phyloP scores from a whole-genome alignment of 2,797 vertebrate species.

The Sebastes steindachneri region DNA sequence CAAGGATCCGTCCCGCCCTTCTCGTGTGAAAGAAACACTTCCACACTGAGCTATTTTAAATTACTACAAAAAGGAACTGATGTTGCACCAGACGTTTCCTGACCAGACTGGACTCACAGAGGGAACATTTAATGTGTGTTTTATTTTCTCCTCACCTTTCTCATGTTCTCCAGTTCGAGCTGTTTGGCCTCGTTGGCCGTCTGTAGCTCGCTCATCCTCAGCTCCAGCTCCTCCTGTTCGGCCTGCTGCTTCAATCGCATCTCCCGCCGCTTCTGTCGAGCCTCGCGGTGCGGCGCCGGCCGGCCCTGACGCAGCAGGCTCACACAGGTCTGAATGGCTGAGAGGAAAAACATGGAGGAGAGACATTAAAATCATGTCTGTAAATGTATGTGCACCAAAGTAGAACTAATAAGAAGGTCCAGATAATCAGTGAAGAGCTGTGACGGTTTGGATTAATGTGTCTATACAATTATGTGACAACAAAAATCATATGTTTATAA shows the following conservation, averaged over 20 bases:
- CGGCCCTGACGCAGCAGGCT: constrained; percentile 85
- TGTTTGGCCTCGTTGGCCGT: constrained; percentile 93
- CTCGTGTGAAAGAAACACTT: background rate
- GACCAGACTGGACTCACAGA: background rate
- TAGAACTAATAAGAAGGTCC: background rate
- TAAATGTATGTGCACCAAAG: fast-evolving
- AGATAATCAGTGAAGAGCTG: background rate
- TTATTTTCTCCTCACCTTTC: constrained; percentile 83
- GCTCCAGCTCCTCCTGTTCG: constrained; percentile 92
- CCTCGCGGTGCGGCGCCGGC: constrained; percentile 90
- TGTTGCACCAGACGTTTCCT: background rate
- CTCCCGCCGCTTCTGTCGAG: constrained; percentile 89
- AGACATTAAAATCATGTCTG: background rate
- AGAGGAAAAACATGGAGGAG: background rate
- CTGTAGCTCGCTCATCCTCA: constrained; percentile 94
- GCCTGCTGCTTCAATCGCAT: constrained; percentile 88
- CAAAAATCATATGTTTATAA: too few relatives aligned
- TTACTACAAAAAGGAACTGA: background rate
- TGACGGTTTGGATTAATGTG: background rate
- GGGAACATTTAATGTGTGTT: background rate
- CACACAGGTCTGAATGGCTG: constrained; percentile 92
- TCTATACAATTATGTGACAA: background rate
- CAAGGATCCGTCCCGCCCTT: background rate
- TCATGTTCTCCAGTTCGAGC: constrained; percentile 91
- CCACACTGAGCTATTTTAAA: background rate